phyloP scores from a whole-genome alignment of 2,113 vertebrate species.

The Tychaedon coryphoeus region DNA sequence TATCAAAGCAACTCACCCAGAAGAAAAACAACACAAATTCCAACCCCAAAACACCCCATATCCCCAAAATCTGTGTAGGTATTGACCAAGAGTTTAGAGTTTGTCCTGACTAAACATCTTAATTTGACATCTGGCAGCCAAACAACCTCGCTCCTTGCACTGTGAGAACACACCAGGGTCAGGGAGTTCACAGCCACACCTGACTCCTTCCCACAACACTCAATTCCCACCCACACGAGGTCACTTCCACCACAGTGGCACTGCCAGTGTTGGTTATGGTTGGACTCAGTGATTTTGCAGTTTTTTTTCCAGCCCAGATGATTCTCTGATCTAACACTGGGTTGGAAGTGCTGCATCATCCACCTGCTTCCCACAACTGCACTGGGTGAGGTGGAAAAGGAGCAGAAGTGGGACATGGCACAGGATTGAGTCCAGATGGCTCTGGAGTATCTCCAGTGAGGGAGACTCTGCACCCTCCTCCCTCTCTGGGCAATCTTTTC shows the following conservation, averaged over 20 bases:
- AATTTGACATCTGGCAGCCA: neutral
- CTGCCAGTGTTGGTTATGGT: rapidly evolving
- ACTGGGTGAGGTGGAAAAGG: rapidly evolving
- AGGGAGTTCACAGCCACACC: neutral
- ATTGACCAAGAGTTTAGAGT: neutral
- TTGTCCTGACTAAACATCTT: neutral
- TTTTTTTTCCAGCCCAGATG: neutral
- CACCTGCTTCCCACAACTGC: neutral
- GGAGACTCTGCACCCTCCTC: neutral
- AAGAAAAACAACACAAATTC: neutral
- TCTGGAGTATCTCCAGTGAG: neutral
- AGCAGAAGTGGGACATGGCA: neutral
- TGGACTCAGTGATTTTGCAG: neutral
- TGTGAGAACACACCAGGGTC: neutral
- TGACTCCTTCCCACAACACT: neutral
- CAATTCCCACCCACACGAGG: neutral
- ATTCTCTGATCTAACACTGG: neutral
- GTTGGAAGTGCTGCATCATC: neutral
- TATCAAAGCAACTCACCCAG: neutral
- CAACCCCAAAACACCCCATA: neutral
- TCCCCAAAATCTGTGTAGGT: neutral
- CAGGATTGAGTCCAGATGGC: neutral
- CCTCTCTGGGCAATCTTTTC: neutral
- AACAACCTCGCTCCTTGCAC: neutral
- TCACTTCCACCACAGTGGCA: neutral